A percentile compares a stretch with the other conserved stretches of the same genome.
Evolutionary conservation across 2,888 invertebrate species (phyloP).

Genomic region (Mythimna loreyi): DNA sequence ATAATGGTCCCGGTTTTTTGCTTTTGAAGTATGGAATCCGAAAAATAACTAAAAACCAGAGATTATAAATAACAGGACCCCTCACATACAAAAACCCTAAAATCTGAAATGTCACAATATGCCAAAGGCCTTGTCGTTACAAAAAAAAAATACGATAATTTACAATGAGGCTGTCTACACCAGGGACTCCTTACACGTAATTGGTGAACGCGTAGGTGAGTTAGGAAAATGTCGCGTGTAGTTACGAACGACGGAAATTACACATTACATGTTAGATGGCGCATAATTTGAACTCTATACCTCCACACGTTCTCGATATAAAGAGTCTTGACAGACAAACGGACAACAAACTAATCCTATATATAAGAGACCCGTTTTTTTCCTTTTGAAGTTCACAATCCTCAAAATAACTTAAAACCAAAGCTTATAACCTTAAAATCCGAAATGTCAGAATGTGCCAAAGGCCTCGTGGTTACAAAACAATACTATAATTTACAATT

Average conservation of each 20-base stretch:
- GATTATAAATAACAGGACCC: too few species aligned
- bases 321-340: too few species aligned
- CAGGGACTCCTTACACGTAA: slow-evolving; percentile 61
- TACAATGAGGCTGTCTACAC: slow-evolving; percentile 54
- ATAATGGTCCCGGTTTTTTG: too few species aligned
- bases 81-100: slow-evolving; percentile 7
- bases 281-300: too few species aligned
- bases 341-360: too few species aligned
- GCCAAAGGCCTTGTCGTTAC: slow-evolving; percentile 22
- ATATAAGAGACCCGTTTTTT: too few species aligned
- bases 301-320: too few species aligned
- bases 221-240: too few species aligned
- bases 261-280: too few species aligned
- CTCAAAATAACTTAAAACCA: background rate
- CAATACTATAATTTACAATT: slow-evolving; percentile 61
- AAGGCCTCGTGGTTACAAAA: slow-evolving; percentile 33
- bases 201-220: slow-evolving; percentile 51
- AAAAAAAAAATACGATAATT: slow-evolving; percentile 60
- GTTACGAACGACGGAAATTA: too few species aligned
- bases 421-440: slow-evolving; percentile 8
- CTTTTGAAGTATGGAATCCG: too few species aligned
- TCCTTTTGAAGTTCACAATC: too few species aligned
- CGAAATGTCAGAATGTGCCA: slow-evolving; percentile 11
- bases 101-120: slow-evolving; percentile 16
- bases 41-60: background rate